Base-by-base conservation (phyloP, 2,888 invertebrate species). In the Nomada ferruginata region DNA sequence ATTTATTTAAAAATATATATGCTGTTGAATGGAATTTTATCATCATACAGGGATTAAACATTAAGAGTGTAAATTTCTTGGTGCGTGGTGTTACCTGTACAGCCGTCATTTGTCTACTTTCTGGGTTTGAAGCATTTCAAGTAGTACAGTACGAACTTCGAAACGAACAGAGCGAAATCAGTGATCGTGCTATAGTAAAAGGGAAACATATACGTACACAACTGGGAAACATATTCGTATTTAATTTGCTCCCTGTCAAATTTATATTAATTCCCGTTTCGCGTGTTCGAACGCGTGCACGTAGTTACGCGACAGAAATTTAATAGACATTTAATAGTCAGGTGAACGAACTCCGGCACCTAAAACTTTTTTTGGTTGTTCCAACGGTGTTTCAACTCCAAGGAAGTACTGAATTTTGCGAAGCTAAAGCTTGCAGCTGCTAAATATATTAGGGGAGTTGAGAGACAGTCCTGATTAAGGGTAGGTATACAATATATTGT, bases 231-330 rank as follows among this genome's bases (percentile, higher is more conserved):
- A 50, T 18, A 50, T 18, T 15, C 15, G 18, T 15, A 13, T 50
- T 50, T 18, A n/a, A 15, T 26, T 18, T 26, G 23, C 9, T 23
- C 23, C n/a, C 23, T 20, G 29, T 68, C 36, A 55, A 68, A 68
- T 55, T 68, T 10, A 20, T 23, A 68, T 57, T 61, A 15, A 59
- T 79, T 57, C 76, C 47, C 53, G 53, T 74, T 44, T 26, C 36
- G 26, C 44, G 55, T 53, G 59, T 47, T n/a, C 26, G 44, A 11
- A 66, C 36, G 50, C 15, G 20, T 11, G 53, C 29, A 42, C 11
- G 4, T 15, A 23, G 42, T 55, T 68, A n/a, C n/a, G 55, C 55
- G 29, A 10, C 9, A 0, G 23, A 15, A 55, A 42, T 42, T 10
- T 44, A 11, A 20, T 23, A 2, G 42, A 15, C 36, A 20, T 52